phyloP scores from a whole-genome alignment of 2,113 vertebrate species.

The Coracopsis vasa region DNA sequence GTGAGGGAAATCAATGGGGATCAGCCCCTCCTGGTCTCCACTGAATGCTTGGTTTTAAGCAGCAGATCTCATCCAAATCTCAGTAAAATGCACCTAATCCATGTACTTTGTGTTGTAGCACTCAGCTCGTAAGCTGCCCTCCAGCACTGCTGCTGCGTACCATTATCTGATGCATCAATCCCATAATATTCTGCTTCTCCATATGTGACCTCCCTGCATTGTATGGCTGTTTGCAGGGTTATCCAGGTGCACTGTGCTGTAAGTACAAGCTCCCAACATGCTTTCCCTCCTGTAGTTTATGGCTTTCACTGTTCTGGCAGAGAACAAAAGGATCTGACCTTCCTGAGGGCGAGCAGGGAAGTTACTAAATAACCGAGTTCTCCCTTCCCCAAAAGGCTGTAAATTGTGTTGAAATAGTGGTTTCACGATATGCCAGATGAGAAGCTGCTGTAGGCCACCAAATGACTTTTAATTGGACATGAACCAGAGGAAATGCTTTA shows the following conservation, averaged over 20 bases:
- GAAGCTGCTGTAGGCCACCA: slow-evolving; percentile 39
- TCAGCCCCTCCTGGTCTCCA: background rate
- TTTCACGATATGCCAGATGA: slow-evolving; percentile 65
- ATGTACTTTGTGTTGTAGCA: background rate
- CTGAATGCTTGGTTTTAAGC: background rate
- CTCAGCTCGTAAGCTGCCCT: background rate
- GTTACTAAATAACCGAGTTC: slow-evolving; percentile 63
- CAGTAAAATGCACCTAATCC: background rate
- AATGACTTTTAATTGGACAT: slow-evolving; percentile 56
- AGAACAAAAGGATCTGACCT: slow-evolving; percentile 67
- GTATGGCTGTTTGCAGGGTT: background rate
- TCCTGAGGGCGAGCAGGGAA: slow-evolving; percentile 52
- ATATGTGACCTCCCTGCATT: background rate
- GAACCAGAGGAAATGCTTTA: slow-evolving; percentile 27
- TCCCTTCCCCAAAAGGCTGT: slow-evolving; percentile 68
- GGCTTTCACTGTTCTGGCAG: slow-evolving; percentile 40
- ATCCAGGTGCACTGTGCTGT: background rate
- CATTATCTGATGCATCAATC: background rate
- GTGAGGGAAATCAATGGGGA: background rate
- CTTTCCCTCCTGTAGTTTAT: slow-evolving; percentile 8
- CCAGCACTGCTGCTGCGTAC: background rate
- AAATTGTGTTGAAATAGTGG: slow-evolving; percentile 71
- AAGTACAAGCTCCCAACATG: background rate
- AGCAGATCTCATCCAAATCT: background rate
- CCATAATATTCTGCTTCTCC: background rate